A percentile compares a stretch with the other conserved stretches of the same genome.
Conservation (phyloP, 2,113 vertebrate species). For the Glaucidium brasilianum region DNA sequence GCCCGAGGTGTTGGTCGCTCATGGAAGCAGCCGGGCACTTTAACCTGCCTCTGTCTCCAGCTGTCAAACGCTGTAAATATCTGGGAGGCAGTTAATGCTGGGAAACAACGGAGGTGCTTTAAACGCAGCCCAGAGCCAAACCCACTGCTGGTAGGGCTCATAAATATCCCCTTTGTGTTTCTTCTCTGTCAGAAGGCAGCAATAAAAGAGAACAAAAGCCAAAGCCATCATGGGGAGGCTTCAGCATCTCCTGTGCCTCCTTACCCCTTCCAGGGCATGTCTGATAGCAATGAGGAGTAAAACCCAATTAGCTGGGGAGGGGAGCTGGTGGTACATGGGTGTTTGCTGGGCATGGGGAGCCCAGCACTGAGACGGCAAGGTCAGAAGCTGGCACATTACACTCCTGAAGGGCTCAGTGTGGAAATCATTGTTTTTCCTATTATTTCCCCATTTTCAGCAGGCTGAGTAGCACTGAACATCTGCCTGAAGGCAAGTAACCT, state of each 20-base stretch:
- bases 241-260: neutral
- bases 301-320: neutral
- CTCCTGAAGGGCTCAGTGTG: neutral
- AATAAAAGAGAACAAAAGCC: neutral
- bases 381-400: neutral
- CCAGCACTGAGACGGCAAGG: neutral
- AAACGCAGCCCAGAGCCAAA: constrained; percentile 32
- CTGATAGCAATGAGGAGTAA: neutral
- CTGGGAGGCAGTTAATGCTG: neutral
- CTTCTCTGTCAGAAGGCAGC: neutral
- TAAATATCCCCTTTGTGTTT: constrained; percentile 41
- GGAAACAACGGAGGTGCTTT: neutral
- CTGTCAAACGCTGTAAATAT: constrained; percentile 46
- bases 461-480: constrained; percentile 1
- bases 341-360: neutral
- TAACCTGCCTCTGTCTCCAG: neutral
- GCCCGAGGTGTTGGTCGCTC: neutral
- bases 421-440: constrained; percentile 4
- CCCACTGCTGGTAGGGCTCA: neutral
- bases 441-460: constrained; percentile 7
- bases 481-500: constrained; percentile 42
- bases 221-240: neutral
- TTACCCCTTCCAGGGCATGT: neutral
- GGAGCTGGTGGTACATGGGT: neutral
- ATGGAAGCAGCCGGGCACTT: neutral